A percentile compares a stretch with the other conserved stretches of the same genome.
phyloP scores from a whole-genome alignment of 1,140 invertebrate species.

The Drosophila rhopaloa region DNA sequence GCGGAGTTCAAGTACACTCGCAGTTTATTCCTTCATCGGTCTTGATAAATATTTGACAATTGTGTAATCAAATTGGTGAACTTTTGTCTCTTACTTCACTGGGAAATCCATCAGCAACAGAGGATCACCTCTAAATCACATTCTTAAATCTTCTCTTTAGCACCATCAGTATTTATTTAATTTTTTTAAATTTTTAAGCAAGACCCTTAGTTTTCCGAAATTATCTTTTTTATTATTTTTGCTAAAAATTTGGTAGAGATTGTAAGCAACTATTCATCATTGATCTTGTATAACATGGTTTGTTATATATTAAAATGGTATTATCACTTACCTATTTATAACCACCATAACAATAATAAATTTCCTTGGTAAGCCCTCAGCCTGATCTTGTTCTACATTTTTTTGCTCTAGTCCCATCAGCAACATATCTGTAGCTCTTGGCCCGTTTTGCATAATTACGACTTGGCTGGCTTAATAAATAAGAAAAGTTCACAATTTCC shows the following conservation, averaged over 20 bases:
- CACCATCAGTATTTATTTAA: too few species aligned
- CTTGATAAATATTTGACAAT: conserved; percentile 54
- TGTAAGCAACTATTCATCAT: too few species aligned
- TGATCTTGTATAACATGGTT: background rate
- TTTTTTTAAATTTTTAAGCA: too few species aligned
- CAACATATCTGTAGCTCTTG: conserved; percentile 22
- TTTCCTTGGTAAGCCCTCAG: background rate
- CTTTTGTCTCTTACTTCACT: background rate
- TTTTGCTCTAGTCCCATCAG: conserved; percentile 15
- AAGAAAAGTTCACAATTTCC: conserved; percentile 54
- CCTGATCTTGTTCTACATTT: background rate
- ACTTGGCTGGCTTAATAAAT: conserved; percentile 68
- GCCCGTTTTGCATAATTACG: conserved; percentile 72
- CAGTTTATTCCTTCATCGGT: conserved; percentile 27
- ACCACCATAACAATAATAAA: background rate
- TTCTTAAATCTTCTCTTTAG: too few species aligned
- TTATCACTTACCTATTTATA: background rate
- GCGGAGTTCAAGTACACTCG: conserved; percentile 66
- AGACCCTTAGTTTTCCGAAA: too few species aligned
- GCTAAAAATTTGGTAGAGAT: too few species aligned
- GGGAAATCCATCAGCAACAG: background rate
- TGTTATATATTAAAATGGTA: background rate
- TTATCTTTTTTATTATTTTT: too few species aligned
- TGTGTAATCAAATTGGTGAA: conserved; percentile 27
- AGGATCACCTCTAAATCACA: background rate